Evolutionary conservation across 2,797 vertebrate genomes (phyloP), one percentile per base, ranked within the genome.

Genomic region (Eleutherodactylus coqui): DNA sequence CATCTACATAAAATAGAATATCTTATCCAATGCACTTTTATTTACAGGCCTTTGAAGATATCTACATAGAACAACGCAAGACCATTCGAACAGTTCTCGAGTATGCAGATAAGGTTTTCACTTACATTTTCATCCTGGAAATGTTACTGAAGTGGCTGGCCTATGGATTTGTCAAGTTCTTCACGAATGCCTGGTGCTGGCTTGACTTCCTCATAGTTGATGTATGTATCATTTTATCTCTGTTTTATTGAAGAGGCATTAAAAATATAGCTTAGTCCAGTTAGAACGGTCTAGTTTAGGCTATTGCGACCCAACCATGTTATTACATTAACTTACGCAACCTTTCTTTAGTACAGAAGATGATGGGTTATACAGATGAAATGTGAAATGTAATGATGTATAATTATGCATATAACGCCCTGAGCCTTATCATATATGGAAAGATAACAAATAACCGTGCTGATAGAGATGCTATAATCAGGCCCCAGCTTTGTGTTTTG

Each of bases 121-220:
- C 98, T 14, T 99, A 99, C 88, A 99, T 99, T 89, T 99, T 99
- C 93, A 99, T 99, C 93, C 94, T 99, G 94, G 98, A 99, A 94
- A 99, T 99, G 98, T 80, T 99, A 93, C 96, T 99, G 24, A 99
- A 99, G 89, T 99, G 97, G 98, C 97, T 97, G 32, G 98, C 98
- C 69, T 99, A 99, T 0, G 98, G 98, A 69, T 99, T 99, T 1
- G 96, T 97, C 90, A 99, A 99, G 90, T 99, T 99, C 94, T 99
- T 99, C 95, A 99, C 98, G 21, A 99, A 99, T 0, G 98, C 98
- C 89, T 99, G 98, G 98, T 99, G 98, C 92, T 99, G 98, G 98
- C 92, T 99, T 87, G 98, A 99, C 95, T 99, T 99, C 96, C 98
- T 99, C 93, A 99, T 99, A 88, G 98, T 99, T 90, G 98, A 98